phyloP scores from a whole-genome alignment of 2,113 vertebrate genomes.

The Acrocephalus arundinaceus region DNA sequence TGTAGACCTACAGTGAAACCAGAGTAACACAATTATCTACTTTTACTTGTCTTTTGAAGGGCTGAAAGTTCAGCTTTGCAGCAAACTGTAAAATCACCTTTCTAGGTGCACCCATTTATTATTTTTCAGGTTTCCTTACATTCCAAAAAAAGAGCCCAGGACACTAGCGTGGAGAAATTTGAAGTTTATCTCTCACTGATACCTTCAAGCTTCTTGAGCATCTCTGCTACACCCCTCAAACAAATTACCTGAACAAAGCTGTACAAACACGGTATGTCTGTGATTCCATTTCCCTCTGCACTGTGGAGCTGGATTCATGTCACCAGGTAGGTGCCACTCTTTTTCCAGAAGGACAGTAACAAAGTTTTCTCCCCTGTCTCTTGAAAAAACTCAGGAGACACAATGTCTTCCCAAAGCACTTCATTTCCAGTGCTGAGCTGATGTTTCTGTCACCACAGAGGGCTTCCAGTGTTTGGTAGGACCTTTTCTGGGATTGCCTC shows the following conservation, averaged over 20 bases:
- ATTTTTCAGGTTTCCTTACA: background rate
- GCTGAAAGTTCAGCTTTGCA: background rate
- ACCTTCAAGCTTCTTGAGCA: background rate
- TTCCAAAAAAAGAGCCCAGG: background rate
- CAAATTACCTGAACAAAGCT: background rate
- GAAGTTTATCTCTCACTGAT: background rate
- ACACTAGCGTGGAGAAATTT: background rate
- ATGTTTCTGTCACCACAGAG: background rate
- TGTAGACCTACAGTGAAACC: background rate
- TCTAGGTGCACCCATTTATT: background rate
- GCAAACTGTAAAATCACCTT: background rate
- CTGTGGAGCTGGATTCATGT: background rate
- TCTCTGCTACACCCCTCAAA: background rate
- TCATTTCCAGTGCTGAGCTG: background rate
- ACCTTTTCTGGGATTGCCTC: background rate
- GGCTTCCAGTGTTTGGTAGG: background rate
- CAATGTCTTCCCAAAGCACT: fast-evolving
- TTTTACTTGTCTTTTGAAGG: background rate
- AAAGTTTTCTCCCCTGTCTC: background rate
- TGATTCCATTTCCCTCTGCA: background rate
- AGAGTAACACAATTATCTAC: background rate
- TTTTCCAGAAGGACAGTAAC: background rate
- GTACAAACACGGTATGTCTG: background rate
- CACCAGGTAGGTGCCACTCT: background rate
- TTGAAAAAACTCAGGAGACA: background rate